phyloP scores from a whole-genome alignment of 2,113 vertebrate genomes.

The Cebus imitator region DNA sequence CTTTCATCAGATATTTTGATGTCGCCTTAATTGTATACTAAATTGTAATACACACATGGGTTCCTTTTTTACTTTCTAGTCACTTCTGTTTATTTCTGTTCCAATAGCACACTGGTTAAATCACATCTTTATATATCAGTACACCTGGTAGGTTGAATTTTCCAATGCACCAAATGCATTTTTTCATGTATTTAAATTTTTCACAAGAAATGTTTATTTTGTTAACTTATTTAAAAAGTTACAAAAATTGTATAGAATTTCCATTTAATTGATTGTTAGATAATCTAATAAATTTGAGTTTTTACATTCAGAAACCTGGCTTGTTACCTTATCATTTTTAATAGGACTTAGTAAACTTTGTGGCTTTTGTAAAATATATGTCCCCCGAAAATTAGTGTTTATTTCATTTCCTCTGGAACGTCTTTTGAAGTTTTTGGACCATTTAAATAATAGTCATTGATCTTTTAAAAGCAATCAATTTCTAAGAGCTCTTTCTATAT shows the following conservation, averaged over 20 bases:
- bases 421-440: background rate
- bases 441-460: background rate
- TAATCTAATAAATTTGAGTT: background rate
- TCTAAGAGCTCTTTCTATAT: background rate
- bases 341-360: background rate
- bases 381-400: background rate
- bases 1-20: background rate
- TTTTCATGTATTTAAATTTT: conserved; percentile 16
- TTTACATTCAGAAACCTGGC: background rate
- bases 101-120: background rate
- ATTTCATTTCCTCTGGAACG: background rate
- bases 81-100: background rate
- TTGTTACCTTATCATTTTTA: background rate
- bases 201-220: background rate
- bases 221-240: background rate
- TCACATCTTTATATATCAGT: background rate
- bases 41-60: background rate
- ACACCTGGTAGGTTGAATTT: background rate
- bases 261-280: background rate
- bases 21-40: background rate
- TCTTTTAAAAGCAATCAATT: background rate
- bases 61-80: background rate
- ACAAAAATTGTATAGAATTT: background rate
- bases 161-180: background rate
- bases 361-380: background rate